Evolutionary conservation across 2,797 vertebrate genomes (phyloP), one percentile per base, ranked within the genome.

Genomic region (Anabas testudineus): DNA sequence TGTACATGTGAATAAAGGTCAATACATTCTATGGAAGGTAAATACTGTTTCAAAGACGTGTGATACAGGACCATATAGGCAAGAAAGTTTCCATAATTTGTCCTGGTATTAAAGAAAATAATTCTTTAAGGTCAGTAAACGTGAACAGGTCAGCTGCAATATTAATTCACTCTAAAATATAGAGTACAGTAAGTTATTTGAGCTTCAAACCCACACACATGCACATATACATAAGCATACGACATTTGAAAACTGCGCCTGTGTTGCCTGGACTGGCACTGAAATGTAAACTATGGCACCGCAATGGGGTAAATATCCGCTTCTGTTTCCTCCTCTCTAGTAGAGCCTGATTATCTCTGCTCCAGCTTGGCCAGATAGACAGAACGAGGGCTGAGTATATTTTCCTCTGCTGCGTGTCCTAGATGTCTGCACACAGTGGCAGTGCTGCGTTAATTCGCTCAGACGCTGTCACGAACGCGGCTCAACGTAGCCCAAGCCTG

Each of bases 391-490:
- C 67, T 83, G 71, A 62, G 45, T 1, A 26, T 34, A 36, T 60
- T 41, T 21, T 26, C 4, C 71, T 80, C 74, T 84, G 82, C 76
- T 88, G 78, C 52, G 67, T 85, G 87, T 86, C 87, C 87, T 89
- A 88, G 84, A 89, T 85, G 85, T 91, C 84, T 84, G 80, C 68
- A 64, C 76, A 78, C 79, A 85, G 84, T 64, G 71, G 81, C 82
- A 72, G 81, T 63, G 36, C 66, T 74, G 82, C 78, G 67, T 79
- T 88, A 85, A 91, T 92, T 89, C 81, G 57, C 84, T 90, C 85
- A 82, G 88, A 91, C 71, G 60, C 78, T 55, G 87, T 90, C 89
- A 88, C 84, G 63, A 90, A 90, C 62, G 82, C 67, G 49, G 84
- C 85, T 89, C 84, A 77, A 81, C 54, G 71, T 48, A 75, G 76